Conservation (phyloP, 1,140 invertebrate genomes). For the Rhopalosiphum padi region DNA sequence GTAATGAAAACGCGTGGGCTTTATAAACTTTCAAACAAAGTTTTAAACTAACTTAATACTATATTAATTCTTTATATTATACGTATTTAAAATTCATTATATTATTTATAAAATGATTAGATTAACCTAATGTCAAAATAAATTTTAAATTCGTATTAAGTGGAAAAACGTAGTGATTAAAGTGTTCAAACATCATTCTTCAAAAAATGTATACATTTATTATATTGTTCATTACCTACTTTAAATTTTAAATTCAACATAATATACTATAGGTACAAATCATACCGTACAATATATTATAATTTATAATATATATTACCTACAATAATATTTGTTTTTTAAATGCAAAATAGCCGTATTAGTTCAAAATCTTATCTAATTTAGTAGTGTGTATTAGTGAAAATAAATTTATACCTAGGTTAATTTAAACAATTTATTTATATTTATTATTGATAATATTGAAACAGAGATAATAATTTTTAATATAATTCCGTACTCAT, state of each 20-base stretch:
- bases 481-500: neutral
- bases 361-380: neutral
- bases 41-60: neutral
- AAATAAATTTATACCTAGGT: neutral
- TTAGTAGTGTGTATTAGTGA: neutral
- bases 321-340: neutral
- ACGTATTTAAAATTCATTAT: no score
- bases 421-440: neutral
- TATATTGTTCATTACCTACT: no score
- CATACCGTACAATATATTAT: neutral
- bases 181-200: neutral
- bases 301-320: neutral
- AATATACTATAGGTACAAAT: neutral
- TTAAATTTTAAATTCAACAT: neutral
- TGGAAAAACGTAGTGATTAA: neutral
- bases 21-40: neutral
- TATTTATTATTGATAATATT: neutral
- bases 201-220: neutral
- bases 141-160: neutral
- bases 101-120: neutral
- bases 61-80: neutral
- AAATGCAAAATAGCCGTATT: neutral
- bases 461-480: neutral
- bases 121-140: neutral
- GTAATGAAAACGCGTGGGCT: neutral